These are phyloP conservation scores for Cephus sareptanus DNA, from an alignment of 2,888 invertebrate species.

Conservation along the genomic window DNA sequence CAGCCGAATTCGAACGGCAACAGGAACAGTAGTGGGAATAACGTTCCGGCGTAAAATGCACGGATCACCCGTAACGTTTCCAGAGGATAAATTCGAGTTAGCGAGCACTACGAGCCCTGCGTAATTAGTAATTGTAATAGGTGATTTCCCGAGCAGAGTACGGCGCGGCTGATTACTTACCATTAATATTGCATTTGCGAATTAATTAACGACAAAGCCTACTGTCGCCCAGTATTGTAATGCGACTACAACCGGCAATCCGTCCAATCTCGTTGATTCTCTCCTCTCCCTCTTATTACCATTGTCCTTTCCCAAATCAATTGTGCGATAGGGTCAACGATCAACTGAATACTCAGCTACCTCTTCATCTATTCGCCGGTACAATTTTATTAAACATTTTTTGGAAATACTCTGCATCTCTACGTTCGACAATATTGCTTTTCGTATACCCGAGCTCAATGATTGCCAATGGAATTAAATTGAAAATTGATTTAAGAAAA, in stretches of 20 bases:
- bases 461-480: not conserved
- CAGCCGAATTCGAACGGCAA: not conserved
- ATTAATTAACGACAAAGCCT: conserved; percentile 60
- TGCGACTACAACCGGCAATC: conserved; percentile 19
- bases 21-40: not conserved
- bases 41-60: not conserved
- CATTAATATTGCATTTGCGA: conserved; percentile 61
- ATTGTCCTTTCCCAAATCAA: conserved; percentile 56
- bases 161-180: conserved; percentile 56
- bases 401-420: not conserved
- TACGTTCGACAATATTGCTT: not conserved
- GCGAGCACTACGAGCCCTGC: conserved; percentile 16
- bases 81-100: conserved; percentile 9
- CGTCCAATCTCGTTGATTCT: conserved; percentile 20
- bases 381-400: not conserved
- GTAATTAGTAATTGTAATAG: conserved; percentile 61
- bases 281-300: conserved; percentile 3
- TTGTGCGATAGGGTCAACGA: conserved; percentile 24
- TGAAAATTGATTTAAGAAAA: conserved; percentile 26
- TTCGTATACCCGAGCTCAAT: not conserved
- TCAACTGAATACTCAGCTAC: not conserved
- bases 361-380: not conserved
- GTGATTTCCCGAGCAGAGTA: conserved; percentile 30
- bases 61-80: not conserved
- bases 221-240: conserved; percentile 44